Conservation (phyloP, 2,888 invertebrate genomes). For the Cheilosia vernalis region DNA sequence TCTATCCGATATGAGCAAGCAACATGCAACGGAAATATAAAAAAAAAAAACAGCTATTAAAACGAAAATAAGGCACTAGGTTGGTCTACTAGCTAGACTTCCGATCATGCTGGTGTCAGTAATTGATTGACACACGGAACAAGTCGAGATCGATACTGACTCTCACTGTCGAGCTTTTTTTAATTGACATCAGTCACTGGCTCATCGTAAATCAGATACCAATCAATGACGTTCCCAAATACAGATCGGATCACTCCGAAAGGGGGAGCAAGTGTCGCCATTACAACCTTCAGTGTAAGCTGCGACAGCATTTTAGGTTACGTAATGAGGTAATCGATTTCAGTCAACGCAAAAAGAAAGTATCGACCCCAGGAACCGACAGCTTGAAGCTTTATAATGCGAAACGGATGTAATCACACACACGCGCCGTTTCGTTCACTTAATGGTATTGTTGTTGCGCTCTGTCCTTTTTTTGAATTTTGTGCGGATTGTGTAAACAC, state of each 20-base stretch:
- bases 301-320: conserved; percentile 51
- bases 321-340: conserved; percentile 58
- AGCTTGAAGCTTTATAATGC: conserved; percentile 17
- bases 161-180: conserved; percentile 2
- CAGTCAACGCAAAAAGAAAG: conserved; percentile 47
- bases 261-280: conserved; percentile 27
- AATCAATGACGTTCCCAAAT: conserved; percentile 56
- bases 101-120: conserved; percentile 12
- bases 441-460: conserved; percentile 8
- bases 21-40: conserved; percentile 58
- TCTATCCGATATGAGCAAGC: conserved; percentile 27
- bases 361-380: not conserved
- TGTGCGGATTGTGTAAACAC: conserved; percentile 4
- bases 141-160: conserved; percentile 23
- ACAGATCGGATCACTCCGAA: conserved; percentile 37
- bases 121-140: conserved; percentile 61
- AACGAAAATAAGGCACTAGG: conserved; percentile 27
- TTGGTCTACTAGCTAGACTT: conserved; percentile 36
- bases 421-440: not conserved
- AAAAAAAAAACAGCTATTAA: conserved; percentile 33
- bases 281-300: conserved; percentile 54
- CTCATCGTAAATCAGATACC: conserved; percentile 49
- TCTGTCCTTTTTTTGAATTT: not conserved
- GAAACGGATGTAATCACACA: conserved; percentile 54
- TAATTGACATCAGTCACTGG: conserved; percentile 60